Percentiles rank a stretch among this genome's conserved stretches.
phyloP scores from a whole-genome alignment of 1,140 invertebrate species.

The Zaprionus davidi region DNA sequence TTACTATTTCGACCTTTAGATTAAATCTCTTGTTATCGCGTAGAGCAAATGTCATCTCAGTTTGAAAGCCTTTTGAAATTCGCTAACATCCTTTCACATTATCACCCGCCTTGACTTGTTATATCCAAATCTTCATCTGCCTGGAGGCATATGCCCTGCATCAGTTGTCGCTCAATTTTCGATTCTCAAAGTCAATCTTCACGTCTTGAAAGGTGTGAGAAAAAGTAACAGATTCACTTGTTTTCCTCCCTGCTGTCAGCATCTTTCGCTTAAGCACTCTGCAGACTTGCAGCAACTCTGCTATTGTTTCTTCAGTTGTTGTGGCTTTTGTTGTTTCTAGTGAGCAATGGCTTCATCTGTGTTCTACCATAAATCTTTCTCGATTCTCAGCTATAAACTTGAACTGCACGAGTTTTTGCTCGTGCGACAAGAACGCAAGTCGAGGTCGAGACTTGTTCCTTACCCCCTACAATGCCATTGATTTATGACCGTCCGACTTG shows the following conservation, averaged over 20 bases:
- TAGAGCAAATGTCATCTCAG: not conserved
- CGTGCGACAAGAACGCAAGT: conserved; percentile 22
- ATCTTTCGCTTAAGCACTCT: conserved; percentile 24
- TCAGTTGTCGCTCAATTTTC: conserved; percentile 36
- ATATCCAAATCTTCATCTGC: not conserved
- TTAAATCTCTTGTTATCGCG: not conserved
- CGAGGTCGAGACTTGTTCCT: conserved; percentile 47
- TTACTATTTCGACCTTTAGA: not conserved
- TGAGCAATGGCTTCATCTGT: conserved; percentile 63
- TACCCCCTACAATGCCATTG: conserved; percentile 52
- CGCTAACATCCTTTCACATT: not conserved
- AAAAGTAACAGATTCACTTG: conserved; percentile 10
- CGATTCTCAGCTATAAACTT: conserved; percentile 61
- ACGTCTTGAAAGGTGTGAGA: not conserved
- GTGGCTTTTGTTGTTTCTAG: not conserved
- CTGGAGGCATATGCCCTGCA: not conserved
- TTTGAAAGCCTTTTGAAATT: not conserved
- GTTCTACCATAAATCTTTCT: conserved; percentile 68
- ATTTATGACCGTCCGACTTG: conserved; percentile 67
- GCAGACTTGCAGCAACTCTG: conserved; percentile 27
- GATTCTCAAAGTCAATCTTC: conserved; percentile 21
- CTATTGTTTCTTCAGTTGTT: conserved; percentile 14
- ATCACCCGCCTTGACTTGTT: not conserved
- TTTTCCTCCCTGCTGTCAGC: conserved; percentile 12
- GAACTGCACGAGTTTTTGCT: conserved; percentile 44